A percentile compares a stretch with the other conserved stretches of the same genome.
Evolutionary conservation across 2,888 invertebrate genomes (phyloP).

Genomic region (Platycheirus rosarum): DNA sequence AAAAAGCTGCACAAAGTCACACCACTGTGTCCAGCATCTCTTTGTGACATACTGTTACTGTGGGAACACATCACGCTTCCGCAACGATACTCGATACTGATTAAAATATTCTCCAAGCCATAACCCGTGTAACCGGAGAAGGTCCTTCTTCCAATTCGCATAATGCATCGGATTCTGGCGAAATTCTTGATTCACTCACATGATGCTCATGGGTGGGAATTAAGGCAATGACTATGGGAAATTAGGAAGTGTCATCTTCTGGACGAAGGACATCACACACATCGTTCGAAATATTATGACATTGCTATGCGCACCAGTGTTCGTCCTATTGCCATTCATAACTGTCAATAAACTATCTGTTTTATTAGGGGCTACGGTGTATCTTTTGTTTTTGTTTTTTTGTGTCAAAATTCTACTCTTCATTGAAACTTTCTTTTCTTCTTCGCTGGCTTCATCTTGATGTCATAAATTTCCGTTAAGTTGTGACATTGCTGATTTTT

Average conservation of each 20-base stretch:
- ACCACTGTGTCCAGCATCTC: slow-evolving; percentile 69
- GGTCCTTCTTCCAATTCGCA: slow-evolving; percentile 39
- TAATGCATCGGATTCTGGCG: slow-evolving; percentile 48
- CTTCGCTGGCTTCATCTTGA: slow-evolving; percentile 62
- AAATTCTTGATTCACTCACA: not conserved
- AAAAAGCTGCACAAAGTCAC: slow-evolving; percentile 61
- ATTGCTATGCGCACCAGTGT: slow-evolving; percentile 44
- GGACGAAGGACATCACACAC: slow-evolving; percentile 26
- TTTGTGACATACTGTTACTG: slow-evolving; percentile 68
- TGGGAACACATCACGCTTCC: slow-evolving; percentile 70
- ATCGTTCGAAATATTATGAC: slow-evolving; percentile 49
- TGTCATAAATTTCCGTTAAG: slow-evolving; percentile 80
- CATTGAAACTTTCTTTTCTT: slow-evolving; percentile 36
- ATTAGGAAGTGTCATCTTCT: slow-evolving; percentile 31
- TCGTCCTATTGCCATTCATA: slow-evolving; percentile 52
- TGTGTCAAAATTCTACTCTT: not conserved
- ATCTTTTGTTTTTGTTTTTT: slow-evolving; percentile 24
- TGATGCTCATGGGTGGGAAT: slow-evolving; percentile 60
- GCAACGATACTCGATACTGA: slow-evolving; percentile 66
- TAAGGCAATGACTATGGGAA: slow-evolving; percentile 41
- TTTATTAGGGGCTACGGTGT: slow-evolving; percentile 40
- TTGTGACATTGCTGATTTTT: slow-evolving; percentile 77
- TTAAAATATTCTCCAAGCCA: slow-evolving; percentile 50
- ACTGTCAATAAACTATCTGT: slow-evolving; percentile 65
- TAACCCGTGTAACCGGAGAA: slow-evolving; percentile 62